Evolutionary conservation across 2,888 invertebrate genomes (phyloP).

Genomic region (Orthonevra nobilis): DNA sequence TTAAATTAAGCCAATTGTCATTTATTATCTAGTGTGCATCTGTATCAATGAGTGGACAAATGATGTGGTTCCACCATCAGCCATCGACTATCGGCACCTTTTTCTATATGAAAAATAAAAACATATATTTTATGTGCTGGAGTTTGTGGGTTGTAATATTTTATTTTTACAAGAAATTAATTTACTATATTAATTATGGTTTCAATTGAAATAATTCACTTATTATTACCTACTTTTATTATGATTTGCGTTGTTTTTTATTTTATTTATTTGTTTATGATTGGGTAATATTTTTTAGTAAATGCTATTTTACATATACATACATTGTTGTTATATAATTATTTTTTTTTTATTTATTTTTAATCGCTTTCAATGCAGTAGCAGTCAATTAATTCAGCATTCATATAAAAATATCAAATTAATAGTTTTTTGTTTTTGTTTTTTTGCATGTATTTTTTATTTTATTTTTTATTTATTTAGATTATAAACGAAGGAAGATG

Average conservation of each 20-base stretch:
- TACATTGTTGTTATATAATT: constrained; percentile 11
- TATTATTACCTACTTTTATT: too few relatives aligned
- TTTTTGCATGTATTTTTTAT: not conserved
- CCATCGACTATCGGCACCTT: not conserved
- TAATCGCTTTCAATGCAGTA: constrained; percentile 37
- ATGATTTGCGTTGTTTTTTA: too few relatives aligned
- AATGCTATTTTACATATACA: constrained; percentile 47
- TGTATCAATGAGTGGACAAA: constrained; percentile 48
- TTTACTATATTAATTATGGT: constrained; percentile 49
- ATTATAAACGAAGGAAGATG: constrained; percentile 55
- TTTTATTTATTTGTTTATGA: constrained; percentile 36
- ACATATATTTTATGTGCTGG: constrained; percentile 7
- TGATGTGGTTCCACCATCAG: constrained; percentile 23
- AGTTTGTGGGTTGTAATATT: constrained; percentile 3
- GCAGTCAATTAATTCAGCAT: constrained; percentile 65
- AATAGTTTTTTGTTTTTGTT: constrained; percentile 36
- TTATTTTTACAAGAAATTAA: constrained; percentile 49
- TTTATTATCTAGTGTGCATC: constrained; percentile 45
- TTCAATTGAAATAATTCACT: constrained; percentile 33
- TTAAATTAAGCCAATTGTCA: constrained; percentile 51
- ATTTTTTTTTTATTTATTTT: not conserved
- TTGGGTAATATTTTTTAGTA: constrained; percentile 49
- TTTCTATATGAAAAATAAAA: constrained; percentile 15
- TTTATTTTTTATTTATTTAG: constrained; percentile 3
- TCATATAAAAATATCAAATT: constrained; percentile 69